These are phyloP conservation scores for Dusona sp. DNA, from an alignment of 2,888 invertebrate genomes.

Conservation along the genomic window DNA sequence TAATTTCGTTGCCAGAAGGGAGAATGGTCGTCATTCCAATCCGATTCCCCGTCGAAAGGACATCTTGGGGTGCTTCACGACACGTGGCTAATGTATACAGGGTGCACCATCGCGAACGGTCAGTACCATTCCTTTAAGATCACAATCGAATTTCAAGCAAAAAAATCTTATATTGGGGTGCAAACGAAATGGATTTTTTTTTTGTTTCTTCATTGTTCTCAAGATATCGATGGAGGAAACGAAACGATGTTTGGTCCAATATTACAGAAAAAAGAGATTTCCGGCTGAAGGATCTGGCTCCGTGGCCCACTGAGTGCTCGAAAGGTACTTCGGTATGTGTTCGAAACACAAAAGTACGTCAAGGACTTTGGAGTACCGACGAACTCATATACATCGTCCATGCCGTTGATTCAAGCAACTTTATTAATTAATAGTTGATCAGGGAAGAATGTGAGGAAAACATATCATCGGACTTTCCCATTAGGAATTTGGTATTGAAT, in stretches of 20 bases:
- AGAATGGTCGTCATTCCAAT: slow-evolving; percentile 7
- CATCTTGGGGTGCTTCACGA: slow-evolving; percentile 20
- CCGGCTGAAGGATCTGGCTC: background rate
- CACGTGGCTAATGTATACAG: slow-evolving; percentile 32
- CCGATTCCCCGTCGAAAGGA: slow-evolving; percentile 29
- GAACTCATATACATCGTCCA: background rate
- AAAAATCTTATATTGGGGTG: no score
- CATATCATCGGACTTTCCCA: background rate
- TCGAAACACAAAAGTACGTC: background rate
- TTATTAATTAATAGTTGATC: background rate
- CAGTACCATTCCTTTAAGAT: no score
- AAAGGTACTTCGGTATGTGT: background rate
- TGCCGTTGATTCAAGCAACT: background rate
- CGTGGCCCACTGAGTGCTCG: background rate
- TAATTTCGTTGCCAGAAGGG: slow-evolving; percentile 22
- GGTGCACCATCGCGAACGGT: no score
- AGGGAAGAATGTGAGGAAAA: background rate
- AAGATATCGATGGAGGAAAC: no score
- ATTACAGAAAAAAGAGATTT: background rate
- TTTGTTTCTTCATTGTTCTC: no score
- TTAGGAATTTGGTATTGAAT: no score
- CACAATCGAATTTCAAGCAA: no score
- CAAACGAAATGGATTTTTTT: no score
- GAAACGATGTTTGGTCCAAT: background rate
- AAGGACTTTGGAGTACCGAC: background rate